phyloP scores from a whole-genome alignment of 2,888 invertebrate species.

The Argynnis bischoffii region DNA sequence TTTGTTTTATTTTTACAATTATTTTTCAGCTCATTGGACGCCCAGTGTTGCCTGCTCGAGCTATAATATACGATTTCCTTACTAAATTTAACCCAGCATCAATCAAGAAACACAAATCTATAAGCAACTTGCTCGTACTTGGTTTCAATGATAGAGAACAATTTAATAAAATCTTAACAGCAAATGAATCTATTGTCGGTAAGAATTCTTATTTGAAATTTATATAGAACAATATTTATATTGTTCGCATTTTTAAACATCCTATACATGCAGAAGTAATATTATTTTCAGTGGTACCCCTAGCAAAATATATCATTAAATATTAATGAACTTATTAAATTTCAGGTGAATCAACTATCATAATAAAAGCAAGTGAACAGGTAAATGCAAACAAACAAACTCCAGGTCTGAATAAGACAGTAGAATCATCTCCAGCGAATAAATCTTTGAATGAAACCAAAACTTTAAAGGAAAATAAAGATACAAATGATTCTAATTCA shows the following conservation, averaged over 20 bases:
- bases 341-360: slow-evolving; percentile 53
- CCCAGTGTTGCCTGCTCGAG: slow-evolving; percentile 59
- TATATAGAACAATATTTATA: background rate
- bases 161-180: slow-evolving; percentile 54
- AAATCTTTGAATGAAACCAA: no score
- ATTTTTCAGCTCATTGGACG: slow-evolving; percentile 53
- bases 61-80: slow-evolving; percentile 61
- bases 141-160: slow-evolving; percentile 56
- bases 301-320: no score
- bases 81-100: slow-evolving; percentile 55
- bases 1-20: no score
- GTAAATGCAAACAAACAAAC: slow-evolving; percentile 14
- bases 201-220: slow-evolving; percentile 35
- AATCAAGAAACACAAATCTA: slow-evolving; percentile 64
- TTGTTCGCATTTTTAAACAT: no score
- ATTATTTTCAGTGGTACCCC: no score
- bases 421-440: background rate
- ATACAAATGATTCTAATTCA: slow-evolving; percentile 9
- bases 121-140: slow-evolving; percentile 63
- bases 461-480: no score
- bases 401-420: slow-evolving; percentile 16
- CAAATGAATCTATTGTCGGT: slow-evolving; percentile 59
- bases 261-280: no score
- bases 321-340: slow-evolving; percentile 4
- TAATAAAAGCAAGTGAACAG: slow-evolving; percentile 52